Evolutionary conservation across 2,113 vertebrate genomes (phyloP).

Genomic region (Istiophorus platypterus): DNA sequence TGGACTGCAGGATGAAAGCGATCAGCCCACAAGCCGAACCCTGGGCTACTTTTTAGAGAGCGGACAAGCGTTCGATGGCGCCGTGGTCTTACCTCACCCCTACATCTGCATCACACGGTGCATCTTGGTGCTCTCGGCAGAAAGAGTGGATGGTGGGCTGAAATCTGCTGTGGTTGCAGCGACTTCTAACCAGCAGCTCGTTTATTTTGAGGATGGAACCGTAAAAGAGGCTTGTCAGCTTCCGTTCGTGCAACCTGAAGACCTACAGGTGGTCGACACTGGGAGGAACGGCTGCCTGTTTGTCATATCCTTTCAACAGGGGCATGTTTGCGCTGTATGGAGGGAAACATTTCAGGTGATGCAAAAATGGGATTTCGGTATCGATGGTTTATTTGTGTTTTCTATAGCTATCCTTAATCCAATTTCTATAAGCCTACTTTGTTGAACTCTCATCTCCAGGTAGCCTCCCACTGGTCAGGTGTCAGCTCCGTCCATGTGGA

Average conservation of each 20-base stretch:
- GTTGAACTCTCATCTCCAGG: constrained; percentile 78
- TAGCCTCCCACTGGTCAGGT: constrained; percentile 87
- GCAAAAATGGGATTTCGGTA: not conserved
- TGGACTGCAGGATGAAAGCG: constrained; percentile 73
- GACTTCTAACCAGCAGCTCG: constrained; percentile 88
- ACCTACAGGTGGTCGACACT: constrained; percentile 83
- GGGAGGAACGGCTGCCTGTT: constrained; percentile 83
- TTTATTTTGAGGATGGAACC: constrained; percentile 88
- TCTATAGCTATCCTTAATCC: not conserved
- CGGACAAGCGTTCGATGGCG: constrained; percentile 77
- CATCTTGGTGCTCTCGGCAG: constrained; percentile 78
- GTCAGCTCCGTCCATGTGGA: constrained; percentile 87
- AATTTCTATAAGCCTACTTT: not conserved
- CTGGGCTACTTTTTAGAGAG: constrained; percentile 82
- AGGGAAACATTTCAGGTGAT: constrained; percentile 91
- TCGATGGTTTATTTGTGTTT: not conserved
- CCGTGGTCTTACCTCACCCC: constrained; percentile 86
- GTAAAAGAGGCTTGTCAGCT: constrained; percentile 88
- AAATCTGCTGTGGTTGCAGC: constrained; percentile 82
- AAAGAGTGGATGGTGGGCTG: constrained; percentile 69
- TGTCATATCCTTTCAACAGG: constrained; percentile 85
- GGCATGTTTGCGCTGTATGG: constrained; percentile 86
- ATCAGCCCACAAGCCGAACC: constrained; percentile 73
- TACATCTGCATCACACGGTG: constrained; percentile 86
- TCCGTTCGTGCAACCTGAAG: constrained; percentile 85